These are phyloP conservation scores for Deilephila porcellus DNA, from an alignment of 2,888 invertebrate species.

Conservation along the genomic window DNA sequence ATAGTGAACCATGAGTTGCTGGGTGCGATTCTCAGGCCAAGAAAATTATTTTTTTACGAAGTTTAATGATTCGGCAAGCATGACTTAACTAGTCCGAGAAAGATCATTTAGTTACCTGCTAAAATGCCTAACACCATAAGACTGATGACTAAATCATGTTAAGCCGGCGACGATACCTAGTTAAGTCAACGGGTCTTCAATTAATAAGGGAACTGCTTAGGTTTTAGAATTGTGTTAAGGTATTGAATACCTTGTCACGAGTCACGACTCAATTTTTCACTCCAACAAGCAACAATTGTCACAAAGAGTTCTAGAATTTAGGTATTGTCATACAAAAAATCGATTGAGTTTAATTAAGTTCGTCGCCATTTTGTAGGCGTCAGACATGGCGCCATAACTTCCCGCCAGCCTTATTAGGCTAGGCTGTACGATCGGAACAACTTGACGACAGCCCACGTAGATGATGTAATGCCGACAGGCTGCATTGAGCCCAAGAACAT, in stretches of 20 bases:
- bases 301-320: background rate
- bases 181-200: background rate
- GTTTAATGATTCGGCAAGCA: no score
- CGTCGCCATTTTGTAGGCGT: background rate
- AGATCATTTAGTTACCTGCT: no score
- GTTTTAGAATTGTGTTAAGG: background rate
- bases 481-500: slow-evolving; percentile 42
- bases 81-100: no score
- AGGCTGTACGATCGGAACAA: background rate
- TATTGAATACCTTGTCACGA: background rate
- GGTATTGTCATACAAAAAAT: background rate
- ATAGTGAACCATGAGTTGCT: no score
- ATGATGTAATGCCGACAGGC: slow-evolving; percentile 26
- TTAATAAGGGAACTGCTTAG: background rate
- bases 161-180: no score
- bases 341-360: background rate
- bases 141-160: no score
- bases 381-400: background rate
- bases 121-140: no score
- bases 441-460: slow-evolving; percentile 28
- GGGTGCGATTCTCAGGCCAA: no score
- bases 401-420: slow-evolving; percentile 9
- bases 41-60: no score
- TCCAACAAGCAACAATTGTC: background rate
- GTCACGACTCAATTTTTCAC: background rate